phyloP scores from a whole-genome alignment of 2,797 vertebrate genomes.

The Labroides dimidiatus region DNA sequence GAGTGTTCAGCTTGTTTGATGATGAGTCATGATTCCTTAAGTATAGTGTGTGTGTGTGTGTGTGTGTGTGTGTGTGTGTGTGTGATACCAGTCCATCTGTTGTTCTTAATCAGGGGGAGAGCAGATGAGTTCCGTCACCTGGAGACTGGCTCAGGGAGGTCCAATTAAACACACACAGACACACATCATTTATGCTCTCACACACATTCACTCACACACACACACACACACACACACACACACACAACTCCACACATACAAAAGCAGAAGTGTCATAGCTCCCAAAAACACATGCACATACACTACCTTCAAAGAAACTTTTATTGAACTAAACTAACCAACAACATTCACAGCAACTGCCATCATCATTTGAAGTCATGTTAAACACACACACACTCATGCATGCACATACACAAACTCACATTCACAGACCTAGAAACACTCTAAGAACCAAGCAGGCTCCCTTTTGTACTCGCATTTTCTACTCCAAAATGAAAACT shows the following conservation, averaged over 20 bases:
- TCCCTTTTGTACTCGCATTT: background rate
- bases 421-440: background rate
- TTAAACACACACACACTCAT: slow-evolving; percentile 34
- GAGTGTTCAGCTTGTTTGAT: slow-evolving; percentile 34
- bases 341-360: slow-evolving; percentile 60
- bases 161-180: slow-evolving; percentile 78
- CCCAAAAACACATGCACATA: background rate
- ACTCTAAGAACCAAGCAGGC: slow-evolving; percentile 9
- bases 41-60: slow-evolving; percentile 13
- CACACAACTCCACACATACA: slow-evolving; percentile 4
- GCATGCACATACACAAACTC: background rate
- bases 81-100: slow-evolving; percentile 75
- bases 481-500: no score
- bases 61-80: slow-evolving; percentile 30
- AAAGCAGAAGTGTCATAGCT: no score
- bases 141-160: slow-evolving; percentile 78
- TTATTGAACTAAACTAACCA: slow-evolving; percentile 64
- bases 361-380: slow-evolving; percentile 61
- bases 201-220: slow-evolving; percentile 29
- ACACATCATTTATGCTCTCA: background rate
- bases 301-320: slow-evolving; percentile 53
- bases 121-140: slow-evolving; percentile 81
- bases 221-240: slow-evolving; percentile 28
- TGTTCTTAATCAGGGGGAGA: slow-evolving; percentile 79
- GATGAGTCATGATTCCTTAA: slow-evolving; percentile 46